phyloP scores from a whole-genome alignment of 2,888 invertebrate species.

The Abscondita cerata region DNA sequence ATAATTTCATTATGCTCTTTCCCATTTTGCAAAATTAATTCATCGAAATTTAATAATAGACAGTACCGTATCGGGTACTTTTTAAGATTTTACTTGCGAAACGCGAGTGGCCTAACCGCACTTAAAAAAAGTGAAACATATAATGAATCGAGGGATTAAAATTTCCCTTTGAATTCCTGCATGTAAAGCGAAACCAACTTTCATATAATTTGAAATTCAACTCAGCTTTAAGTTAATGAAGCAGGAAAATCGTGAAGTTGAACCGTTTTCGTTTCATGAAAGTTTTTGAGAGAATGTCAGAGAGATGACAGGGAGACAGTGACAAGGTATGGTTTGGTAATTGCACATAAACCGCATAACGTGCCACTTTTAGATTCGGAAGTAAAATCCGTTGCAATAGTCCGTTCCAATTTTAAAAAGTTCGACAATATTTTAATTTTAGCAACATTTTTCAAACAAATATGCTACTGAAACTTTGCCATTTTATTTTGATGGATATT shows the following conservation, averaged over 20 bases:
- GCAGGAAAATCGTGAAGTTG: constrained; percentile 44
- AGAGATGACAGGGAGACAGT: constrained; percentile 43
- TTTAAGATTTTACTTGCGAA: constrained; percentile 11
- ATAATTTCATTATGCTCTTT: constrained; percentile 38
- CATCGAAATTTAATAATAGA: constrained; percentile 26
- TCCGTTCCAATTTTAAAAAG: constrained; percentile 23
- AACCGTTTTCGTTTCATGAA: constrained; percentile 44
- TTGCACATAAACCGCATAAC: constrained; percentile 44
- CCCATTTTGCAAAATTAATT: constrained; percentile 22
- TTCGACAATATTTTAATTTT: too few relatives aligned
- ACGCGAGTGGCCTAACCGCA: background rate
- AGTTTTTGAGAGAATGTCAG: constrained; percentile 45
- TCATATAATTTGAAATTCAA: constrained; percentile 41
- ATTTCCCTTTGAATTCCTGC: constrained; percentile 36
- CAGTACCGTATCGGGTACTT: constrained; percentile 6
- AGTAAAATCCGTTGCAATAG: constrained; percentile 22
- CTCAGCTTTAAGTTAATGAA: constrained; percentile 46
- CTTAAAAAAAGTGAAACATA: constrained; percentile 23
- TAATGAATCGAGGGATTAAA: constrained; percentile 35
- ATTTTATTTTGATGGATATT: constrained; percentile 1
- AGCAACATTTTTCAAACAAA: background rate
- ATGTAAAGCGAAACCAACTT: constrained; percentile 36
- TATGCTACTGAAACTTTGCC: constrained; percentile 5
- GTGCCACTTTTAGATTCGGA: constrained; percentile 21
- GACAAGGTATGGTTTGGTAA: constrained; percentile 47